A percentile compares a stretch with the other conserved stretches of the same genome.
phyloP scores from a whole-genome alignment of 35 echinoderm and acorn worm species.

The Ophioderma brevispina region DNA sequence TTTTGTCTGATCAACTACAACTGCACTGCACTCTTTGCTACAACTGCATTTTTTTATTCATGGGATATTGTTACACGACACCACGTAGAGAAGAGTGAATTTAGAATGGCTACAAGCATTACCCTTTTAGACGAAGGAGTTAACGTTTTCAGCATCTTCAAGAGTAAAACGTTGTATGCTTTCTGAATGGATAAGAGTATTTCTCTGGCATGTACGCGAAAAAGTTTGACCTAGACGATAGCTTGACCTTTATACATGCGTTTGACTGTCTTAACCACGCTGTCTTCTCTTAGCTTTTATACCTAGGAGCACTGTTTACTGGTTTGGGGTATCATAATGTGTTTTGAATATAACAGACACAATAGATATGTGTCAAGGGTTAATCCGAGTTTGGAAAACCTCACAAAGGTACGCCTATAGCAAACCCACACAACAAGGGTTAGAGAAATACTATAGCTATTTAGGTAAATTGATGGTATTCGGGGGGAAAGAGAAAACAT shows the following conservation, averaged over 20 bases:
- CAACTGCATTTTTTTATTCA: not conserved
- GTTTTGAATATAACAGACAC: not conserved
- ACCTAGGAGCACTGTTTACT: slow-evolving; percentile 14
- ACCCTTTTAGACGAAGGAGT: not conserved
- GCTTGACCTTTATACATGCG: not conserved
- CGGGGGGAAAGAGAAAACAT: not conserved
- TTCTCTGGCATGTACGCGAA: not conserved
- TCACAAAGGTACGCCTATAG: not conserved
- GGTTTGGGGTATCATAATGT: not conserved
- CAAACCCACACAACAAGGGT: not conserved
- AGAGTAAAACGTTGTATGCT: not conserved
- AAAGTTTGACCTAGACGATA: not conserved
- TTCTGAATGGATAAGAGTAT: not conserved
- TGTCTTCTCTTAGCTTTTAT: not conserved
- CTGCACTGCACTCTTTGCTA: not conserved
- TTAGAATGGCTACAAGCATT: not conserved
- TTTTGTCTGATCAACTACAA: not conserved
- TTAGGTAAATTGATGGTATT: slow-evolving; percentile 1
- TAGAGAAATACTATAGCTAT: slow-evolving; percentile 11
- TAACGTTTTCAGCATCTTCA: not conserved
- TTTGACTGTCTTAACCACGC: not conserved
- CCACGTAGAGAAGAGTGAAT: not conserved
- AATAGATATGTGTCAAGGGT: not conserved
- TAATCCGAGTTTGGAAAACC: not conserved
- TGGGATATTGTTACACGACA: not conserved